Conservation (phyloP, 2,888 invertebrate genomes). For the Podabrus alpinus region DNA sequence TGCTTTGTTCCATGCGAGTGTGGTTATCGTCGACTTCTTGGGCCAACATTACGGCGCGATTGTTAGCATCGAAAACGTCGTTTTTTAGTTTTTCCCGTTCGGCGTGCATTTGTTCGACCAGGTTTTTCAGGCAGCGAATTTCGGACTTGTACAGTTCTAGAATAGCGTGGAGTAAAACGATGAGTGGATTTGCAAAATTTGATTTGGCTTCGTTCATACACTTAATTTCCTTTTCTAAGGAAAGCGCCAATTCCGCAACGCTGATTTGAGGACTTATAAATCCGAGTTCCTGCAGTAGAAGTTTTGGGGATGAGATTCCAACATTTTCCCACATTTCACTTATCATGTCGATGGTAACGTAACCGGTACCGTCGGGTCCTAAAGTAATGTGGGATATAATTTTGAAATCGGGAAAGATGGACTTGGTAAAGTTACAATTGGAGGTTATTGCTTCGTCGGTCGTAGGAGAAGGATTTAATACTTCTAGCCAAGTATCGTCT, state of each 20-base stretch:
- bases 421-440: slow-evolving; percentile 46
- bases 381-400: slow-evolving; percentile 52
- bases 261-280: slow-evolving; percentile 64
- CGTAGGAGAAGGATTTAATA: slow-evolving; percentile 38
- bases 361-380: slow-evolving; percentile 48
- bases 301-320: slow-evolving; percentile 67
- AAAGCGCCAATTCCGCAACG: slow-evolving; percentile 66
- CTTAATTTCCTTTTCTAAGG: slow-evolving; percentile 69
- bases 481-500: slow-evolving; percentile 55
- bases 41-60: slow-evolving; percentile 78
- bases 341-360: slow-evolving; percentile 59
- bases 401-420: slow-evolving; percentile 46
- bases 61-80: slow-evolving; percentile 82
- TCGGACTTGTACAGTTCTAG: slow-evolving; percentile 71
- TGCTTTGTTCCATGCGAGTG: slow-evolving; percentile 76
- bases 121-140: slow-evolving; percentile 62
- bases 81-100: slow-evolving; percentile 81
- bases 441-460: slow-evolving; percentile 24
- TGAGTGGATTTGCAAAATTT: slow-evolving; percentile 53
- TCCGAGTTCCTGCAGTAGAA: slow-evolving; percentile 70
- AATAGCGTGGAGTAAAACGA: slow-evolving; percentile 65
- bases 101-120: slow-evolving; percentile 68
- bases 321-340: slow-evolving; percentile 75
- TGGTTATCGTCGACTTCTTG: slow-evolving; percentile 93
- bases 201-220: slow-evolving; percentile 42